These are phyloP conservation scores for Zygogramma bicolorata DNA, from an alignment of 2,888 invertebrate species.

Conservation along the genomic window DNA sequence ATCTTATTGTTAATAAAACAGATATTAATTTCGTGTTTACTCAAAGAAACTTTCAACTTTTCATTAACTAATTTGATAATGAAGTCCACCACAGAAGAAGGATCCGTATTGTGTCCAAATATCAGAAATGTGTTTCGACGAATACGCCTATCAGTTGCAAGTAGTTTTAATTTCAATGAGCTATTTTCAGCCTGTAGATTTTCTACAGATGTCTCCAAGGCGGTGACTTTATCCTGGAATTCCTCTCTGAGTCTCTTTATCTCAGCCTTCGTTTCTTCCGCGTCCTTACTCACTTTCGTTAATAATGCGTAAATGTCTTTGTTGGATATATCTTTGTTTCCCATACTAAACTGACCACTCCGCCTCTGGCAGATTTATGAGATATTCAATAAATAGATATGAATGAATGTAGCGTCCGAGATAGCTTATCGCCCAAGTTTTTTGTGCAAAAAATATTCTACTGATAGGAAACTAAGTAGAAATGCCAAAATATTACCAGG, in stretches of 20 bases:
- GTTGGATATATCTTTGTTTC: no score
- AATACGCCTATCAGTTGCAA: background rate
- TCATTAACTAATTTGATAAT: background rate
- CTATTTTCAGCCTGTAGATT: background rate
- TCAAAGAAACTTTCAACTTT: background rate
- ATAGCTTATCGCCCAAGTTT: no score
- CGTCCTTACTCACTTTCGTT: background rate
- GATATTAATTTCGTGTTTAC: background rate
- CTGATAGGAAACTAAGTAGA: no score
- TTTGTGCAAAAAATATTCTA: no score
- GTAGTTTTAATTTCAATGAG: background rate
- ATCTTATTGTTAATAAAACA: no score
- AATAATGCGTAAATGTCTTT: background rate
- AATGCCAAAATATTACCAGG: no score
- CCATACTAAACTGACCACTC: no score
- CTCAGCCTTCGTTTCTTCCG: background rate
- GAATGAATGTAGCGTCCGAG: no score
- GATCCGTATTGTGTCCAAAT: background rate
- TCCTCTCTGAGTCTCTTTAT: background rate
- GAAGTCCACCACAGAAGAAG: background rate
- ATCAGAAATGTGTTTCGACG: background rate
- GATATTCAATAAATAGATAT: no score
- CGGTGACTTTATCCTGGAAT: background rate
- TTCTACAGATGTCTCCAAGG: background rate
- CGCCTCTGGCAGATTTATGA: no score